A percentile compares a stretch with the other conserved stretches of the same genome.
These are phyloP conservation scores for Pararge aegeria DNA, from an alignment of 1,140 invertebrate genomes.

Conservation along the genomic window DNA sequence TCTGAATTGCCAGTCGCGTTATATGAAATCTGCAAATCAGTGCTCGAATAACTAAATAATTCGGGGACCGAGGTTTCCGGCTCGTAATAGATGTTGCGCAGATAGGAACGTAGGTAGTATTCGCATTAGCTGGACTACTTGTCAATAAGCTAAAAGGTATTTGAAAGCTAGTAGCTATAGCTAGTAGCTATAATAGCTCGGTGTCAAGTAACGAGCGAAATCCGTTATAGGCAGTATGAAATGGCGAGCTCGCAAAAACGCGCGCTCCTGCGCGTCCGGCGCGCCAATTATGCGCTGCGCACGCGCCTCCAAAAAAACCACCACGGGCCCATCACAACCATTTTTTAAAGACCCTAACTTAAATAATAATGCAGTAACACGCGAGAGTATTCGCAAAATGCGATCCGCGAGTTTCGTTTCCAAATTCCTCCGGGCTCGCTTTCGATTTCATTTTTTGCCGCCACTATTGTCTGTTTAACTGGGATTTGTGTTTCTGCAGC, in stretches of 20 bases:
- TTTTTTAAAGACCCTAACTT: slow-evolving; percentile 70
- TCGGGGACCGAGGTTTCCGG: too few relatives aligned
- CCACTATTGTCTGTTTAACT: slow-evolving; percentile 66
- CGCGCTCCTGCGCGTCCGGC: slow-evolving; percentile 47
- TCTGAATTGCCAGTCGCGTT: too few relatives aligned
- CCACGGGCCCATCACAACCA: slow-evolving; percentile 59
- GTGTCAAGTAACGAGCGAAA: slow-evolving; percentile 22
- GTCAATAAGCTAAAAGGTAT: too few relatives aligned
- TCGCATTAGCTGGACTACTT: too few relatives aligned
- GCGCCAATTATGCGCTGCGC: slow-evolving; percentile 72
- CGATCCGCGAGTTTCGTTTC: slow-evolving; percentile 75
- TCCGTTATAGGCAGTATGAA: slow-evolving; percentile 36
- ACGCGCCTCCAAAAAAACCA: slow-evolving; percentile 75
- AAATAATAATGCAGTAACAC: slow-evolving; percentile 80
- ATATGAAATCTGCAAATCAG: too few relatives aligned
- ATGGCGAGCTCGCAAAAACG: slow-evolving; percentile 47
- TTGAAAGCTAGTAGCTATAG: too few relatives aligned
- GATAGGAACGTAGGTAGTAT: too few relatives aligned
- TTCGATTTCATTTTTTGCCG: slow-evolving; percentile 61
- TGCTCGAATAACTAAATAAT: too few relatives aligned
- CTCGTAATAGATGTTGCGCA: too few relatives aligned
- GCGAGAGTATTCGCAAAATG: slow-evolving; percentile 77
- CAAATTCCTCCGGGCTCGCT: slow-evolving; percentile 59
- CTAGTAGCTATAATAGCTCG: not conserved
- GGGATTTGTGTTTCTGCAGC: slow-evolving; percentile 54